Percentiles rank a stretch among this genome's conserved stretches.
Evolutionary conservation across 2,888 invertebrate species (phyloP).

Genomic region (Sinohyriopsis cumingii): DNA sequence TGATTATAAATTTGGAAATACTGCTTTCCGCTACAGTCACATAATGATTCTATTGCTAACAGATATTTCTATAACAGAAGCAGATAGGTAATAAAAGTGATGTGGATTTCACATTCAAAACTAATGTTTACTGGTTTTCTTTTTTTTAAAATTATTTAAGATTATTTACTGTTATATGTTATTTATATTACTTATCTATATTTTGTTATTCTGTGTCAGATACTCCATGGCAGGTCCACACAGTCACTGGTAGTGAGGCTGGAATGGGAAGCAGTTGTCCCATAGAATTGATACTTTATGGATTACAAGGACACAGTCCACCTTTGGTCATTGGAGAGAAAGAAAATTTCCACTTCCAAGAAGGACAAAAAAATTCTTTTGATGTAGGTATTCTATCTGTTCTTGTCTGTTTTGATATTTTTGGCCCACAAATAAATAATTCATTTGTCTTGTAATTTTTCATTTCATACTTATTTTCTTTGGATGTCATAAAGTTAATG

Average conservation of each 20-base stretch:
- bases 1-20: no score
- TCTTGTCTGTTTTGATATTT: background rate
- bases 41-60: no score
- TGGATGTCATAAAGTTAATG: no score
- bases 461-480: no score
- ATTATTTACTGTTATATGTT: background rate
- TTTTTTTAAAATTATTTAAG: background rate
- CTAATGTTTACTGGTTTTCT: background rate
- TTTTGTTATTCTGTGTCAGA: slow-evolving; percentile 19
- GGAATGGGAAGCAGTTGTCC: slow-evolving; percentile 42
- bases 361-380: slow-evolving; percentile 44
- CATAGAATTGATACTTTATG: slow-evolving; percentile 48
- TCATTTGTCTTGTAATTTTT: no score
- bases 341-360: slow-evolving; percentile 32
- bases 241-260: slow-evolving; percentile 43
- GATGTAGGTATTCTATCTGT: slow-evolving; percentile 31
- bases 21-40: no score
- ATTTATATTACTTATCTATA: background rate
- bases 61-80: no score
- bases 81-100: no score
- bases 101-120: background rate
- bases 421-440: background rate
- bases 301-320: slow-evolving; percentile 44
- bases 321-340: slow-evolving; percentile 42
- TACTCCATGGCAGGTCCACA: slow-evolving; percentile 42